Evolutionary conservation across 2,888 invertebrate species (phyloP).

Genomic region (Epiblema foenella): DNA sequence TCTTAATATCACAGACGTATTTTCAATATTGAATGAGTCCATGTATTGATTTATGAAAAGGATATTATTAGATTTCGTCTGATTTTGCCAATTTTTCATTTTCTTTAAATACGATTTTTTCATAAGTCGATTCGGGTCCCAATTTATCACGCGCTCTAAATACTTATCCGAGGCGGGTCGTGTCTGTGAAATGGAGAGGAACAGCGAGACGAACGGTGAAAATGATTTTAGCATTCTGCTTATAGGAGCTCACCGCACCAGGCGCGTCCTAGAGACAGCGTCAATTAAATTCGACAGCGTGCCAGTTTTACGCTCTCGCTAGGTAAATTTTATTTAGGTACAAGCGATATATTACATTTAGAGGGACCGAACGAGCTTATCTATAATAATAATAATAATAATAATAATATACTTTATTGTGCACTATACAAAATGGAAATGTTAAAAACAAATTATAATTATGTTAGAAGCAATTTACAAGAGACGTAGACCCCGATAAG

Average conservation of each 20-base stretch:
- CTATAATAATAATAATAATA: no score
- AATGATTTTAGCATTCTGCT: slow-evolving; percentile 66
- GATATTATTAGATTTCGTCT: slow-evolving; percentile 73
- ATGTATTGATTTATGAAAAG: slow-evolving; percentile 79
- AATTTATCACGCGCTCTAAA: slow-evolving; percentile 79
- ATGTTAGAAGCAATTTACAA: slow-evolving; percentile 54
- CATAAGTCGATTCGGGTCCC: slow-evolving; percentile 73
- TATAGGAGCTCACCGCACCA: slow-evolving; percentile 55
- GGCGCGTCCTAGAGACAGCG: slow-evolving; percentile 49
- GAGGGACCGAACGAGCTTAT: slow-evolving; percentile 27
- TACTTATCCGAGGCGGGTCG: slow-evolving; percentile 64
- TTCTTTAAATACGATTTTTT: slow-evolving; percentile 70
- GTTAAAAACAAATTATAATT: no score
- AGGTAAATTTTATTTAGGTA: slow-evolving; percentile 56
- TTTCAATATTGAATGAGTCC: slow-evolving; percentile 62
- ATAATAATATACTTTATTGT: no score
- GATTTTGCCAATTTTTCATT: slow-evolving; percentile 78
- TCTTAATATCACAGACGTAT: slow-evolving; percentile 67
- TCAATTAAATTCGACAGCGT: slow-evolving; percentile 64
- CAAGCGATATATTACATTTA: slow-evolving; percentile 53
- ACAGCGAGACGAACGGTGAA: slow-evolving; percentile 58
- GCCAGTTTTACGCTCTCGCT: slow-evolving; percentile 58
- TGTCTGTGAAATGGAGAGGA: slow-evolving; percentile 70
- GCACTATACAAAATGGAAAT: no score
- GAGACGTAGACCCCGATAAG: slow-evolving; percentile 45